Base-by-base conservation (phyloP, 2,797 vertebrate species). In the Ptychadena robeensis region DNA sequence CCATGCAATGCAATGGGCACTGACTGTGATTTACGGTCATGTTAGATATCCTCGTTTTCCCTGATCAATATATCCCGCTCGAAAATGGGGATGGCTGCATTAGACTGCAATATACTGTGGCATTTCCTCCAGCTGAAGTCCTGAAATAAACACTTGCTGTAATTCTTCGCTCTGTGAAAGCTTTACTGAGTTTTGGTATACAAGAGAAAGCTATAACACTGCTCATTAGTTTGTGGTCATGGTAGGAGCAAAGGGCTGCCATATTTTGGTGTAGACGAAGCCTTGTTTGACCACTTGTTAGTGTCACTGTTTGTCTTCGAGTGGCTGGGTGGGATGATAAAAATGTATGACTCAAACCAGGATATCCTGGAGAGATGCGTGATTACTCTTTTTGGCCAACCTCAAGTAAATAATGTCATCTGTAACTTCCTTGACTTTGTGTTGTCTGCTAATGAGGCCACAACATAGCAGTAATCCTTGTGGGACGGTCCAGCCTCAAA, bases 361-460 rank as follows among this genome's bases (percentile, higher is more conserved):
- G 91, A 93, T 92, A 87, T 92, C 91, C 90, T 91, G 87, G 87
- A 90, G 76, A 86, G 59, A 25, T 10, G 15, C 38, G 70, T 80
- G 32, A 6, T 12, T 37, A 66, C 12, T 35, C 9, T 37, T 12
- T 11, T 25, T 75, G 64, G 48, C 4, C 48, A 61, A 9, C 63
- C 31, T 73, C 25, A 40, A 37, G 75, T 79, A 83, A 79, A 79
- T 59, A 79, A 44, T 67, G 10, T n/a, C 38, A 53, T n/a, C 12
- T 28, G 4, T 34, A 40, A 65, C 28, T 34, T 65, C 15, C 38
- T 30, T 48, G 11, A 30, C 48, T 34, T 2, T 35, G 6, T 48
- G 8, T 14, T 27, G 30, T 59, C 4, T 34, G 28, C 35, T 25
- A 34, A 25, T 83, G 44, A 83, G 9, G 15, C 64, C 67, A n/a